Base-by-base conservation (phyloP, 2,888 invertebrate genomes). In the Prosapia bicincta region DNA sequence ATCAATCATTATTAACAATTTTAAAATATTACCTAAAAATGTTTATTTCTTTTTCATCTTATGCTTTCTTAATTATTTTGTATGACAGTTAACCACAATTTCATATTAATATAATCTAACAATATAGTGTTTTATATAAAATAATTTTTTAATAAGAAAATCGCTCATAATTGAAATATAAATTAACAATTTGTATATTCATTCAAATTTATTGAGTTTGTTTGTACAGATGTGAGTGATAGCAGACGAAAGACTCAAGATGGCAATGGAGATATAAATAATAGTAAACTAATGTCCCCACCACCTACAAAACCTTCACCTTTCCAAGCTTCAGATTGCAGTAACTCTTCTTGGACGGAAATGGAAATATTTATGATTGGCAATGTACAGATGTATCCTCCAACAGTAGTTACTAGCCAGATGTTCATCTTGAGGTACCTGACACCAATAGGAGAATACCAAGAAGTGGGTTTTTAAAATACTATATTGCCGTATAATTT, bases 361-460 rank as follows among this genome's bases (percentile, higher is more conserved):
- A 90, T 96, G 88, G 94, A 96, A 84, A 92, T 92, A 0, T 93
- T 93, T 81, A 92, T 97, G 77, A 95, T 97, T 81, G 96, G 96
- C 81, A 93, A 91, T 32, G 94, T 97, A 80, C 94, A 95, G 83
- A 92, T 98, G 81, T 92, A 93, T 84, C 99, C 99, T 7, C 91
- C 96, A 1, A 95, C 94, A 0, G 87, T 92, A 72, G 93, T 94
- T 0, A 97, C 97, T 30, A 92, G 93, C 83, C 98, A 98, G 85
- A 93, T 98, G 87, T 88, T 98, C 1, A 97, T 98, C 82, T 86
- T 99, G 28, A 90, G 96, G 81, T 99, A 98, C 84, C 88, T 99
- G n/a, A 94, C 96, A 3, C 96, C 98, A 0, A 93, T 98, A 90
- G 99, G 98, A 15, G 99, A 98, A 84, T 99, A 98, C 84, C 99